Base-by-base conservation (phyloP, 2,113 vertebrate genomes). In the Clarias batrachus region DNA sequence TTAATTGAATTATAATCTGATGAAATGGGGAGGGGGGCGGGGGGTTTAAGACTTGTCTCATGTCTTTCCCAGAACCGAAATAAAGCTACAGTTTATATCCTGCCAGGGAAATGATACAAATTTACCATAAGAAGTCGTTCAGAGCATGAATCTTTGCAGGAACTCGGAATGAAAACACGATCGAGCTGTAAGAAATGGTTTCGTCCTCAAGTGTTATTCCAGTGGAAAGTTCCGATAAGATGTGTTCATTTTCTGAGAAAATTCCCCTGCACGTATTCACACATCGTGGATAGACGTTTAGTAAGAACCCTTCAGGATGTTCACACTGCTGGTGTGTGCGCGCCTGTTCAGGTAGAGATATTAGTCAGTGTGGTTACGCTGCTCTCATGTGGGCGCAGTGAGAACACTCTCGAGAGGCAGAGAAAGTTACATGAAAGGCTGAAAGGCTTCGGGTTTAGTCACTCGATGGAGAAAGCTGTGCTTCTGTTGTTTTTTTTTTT, bases 291-390 rank as follows among this genome's bases (percentile, higher is more conserved):
- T 81, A n/a, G 27, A 81, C 54, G 79, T 59, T 62, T 81, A 62
- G 19, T 83, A 23, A 33, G 73, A 65, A 79, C 30, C 19, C 80
- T 84, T 68, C 17, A 25, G 27, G 76, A 81, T 0, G 33, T 73
- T 70, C 11, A 19, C 10, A 6, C 2, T 82, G 48, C 27, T 10
- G 27, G 68, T 48, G 66, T 52, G 56, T 19, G 81, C 8, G 23
- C n/a, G 37, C 19, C 10, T 65, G 27, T 41, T 68, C 79, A 85
- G 57, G 86, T 82, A 65, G 83, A 19, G 80, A 85, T 74, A 86
- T 89, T 82, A 89, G 84, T 89, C 86, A 89, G 84, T 80, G 21
- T 56, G 76, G 62, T 59, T 68, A 21, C 65, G 52, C 74, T 74
- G 41, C 78, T 74, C 48, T 76, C 33, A 71, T 70, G 78, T 83